A percentile compares a stretch with the other conserved stretches of the same genome.
Evolutionary conservation across 1,140 invertebrate species (phyloP).

Genomic region (Leptinotarsa undecemlineata): DNA sequence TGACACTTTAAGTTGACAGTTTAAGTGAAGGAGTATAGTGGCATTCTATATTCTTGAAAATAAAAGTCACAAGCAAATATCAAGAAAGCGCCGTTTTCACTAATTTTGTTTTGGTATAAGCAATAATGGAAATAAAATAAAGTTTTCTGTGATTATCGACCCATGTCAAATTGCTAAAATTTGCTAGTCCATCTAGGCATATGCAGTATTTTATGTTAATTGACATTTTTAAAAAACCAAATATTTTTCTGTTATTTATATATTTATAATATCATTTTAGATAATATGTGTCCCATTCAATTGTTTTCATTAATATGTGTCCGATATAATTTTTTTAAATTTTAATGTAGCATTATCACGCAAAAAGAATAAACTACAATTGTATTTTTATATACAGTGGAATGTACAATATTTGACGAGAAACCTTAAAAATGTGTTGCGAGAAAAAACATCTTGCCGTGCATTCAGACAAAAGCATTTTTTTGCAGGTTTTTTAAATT

Average conservation of each 20-base stretch:
- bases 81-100: too few species aligned
- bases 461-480: slow-evolving; percentile 1
- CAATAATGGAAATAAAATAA: not conserved
- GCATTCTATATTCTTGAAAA: too few species aligned
- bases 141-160: not conserved
- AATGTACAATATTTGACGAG: not conserved
- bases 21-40: too few species aligned
- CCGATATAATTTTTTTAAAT: not conserved
- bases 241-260: slow-evolving; percentile 1
- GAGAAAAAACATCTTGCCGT: not conserved
- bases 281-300: not conserved
- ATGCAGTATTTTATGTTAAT: not conserved
- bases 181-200: not conserved
- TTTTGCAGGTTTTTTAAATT: not conserved
- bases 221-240: slow-evolving; percentile 3
- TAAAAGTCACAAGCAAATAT: too few species aligned
- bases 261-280: slow-evolving; percentile 4
- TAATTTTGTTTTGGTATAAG: not conserved
- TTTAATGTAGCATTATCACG: not conserved
- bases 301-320: not conserved
- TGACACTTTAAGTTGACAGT: too few species aligned
- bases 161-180: not conserved
- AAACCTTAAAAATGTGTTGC: not conserved
- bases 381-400: not conserved
- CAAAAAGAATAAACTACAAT: not conserved